Evolutionary conservation across 2,797 vertebrate genomes (phyloP).

Genomic region (Mycteria americana): DNA sequence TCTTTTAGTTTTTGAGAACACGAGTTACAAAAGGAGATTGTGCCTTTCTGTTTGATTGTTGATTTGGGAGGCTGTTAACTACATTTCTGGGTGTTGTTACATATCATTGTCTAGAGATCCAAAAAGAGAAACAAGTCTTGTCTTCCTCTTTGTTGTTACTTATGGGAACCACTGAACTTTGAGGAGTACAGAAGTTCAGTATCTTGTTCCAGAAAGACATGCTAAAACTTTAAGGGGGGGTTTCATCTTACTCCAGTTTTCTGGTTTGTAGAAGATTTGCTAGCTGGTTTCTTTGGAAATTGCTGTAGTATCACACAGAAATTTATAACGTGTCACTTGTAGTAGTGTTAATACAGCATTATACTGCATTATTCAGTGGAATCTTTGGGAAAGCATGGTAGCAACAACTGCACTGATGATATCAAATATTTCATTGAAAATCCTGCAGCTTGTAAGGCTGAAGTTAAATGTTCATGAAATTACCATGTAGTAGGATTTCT

Average conservation of each 20-base stretch:
- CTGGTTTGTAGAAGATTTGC: not conserved
- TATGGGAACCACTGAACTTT: not conserved
- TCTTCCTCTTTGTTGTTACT: not conserved
- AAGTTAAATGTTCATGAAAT: not conserved
- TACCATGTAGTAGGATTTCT: not conserved
- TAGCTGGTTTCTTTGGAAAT: not conserved
- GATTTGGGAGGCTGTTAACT: not conserved
- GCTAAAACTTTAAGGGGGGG: not conserved
- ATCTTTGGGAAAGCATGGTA: not conserved
- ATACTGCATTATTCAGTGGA: slow-evolving; percentile 36
- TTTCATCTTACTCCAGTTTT: not conserved
- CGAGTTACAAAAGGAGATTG: not conserved
- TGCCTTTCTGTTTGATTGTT: slow-evolving; percentile 19
- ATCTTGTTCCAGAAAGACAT: not conserved
- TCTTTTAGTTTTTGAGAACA: slow-evolving; percentile 29
- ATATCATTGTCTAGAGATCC: slow-evolving; percentile 28
- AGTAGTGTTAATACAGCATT: not conserved
- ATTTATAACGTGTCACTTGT: not conserved
- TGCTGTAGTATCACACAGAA: not conserved
- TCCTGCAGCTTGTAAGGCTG: not conserved
- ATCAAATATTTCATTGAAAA: slow-evolving; percentile 17
- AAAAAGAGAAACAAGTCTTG: not conserved
- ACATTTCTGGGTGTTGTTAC: not conserved
- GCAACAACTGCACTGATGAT: not conserved
- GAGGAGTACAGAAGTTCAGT: not conserved